Percentiles rank a stretch among this genome's conserved stretches.
phyloP scores from a whole-genome alignment of 2,888 invertebrate genomes.

The Nemapogon koenigi region DNA sequence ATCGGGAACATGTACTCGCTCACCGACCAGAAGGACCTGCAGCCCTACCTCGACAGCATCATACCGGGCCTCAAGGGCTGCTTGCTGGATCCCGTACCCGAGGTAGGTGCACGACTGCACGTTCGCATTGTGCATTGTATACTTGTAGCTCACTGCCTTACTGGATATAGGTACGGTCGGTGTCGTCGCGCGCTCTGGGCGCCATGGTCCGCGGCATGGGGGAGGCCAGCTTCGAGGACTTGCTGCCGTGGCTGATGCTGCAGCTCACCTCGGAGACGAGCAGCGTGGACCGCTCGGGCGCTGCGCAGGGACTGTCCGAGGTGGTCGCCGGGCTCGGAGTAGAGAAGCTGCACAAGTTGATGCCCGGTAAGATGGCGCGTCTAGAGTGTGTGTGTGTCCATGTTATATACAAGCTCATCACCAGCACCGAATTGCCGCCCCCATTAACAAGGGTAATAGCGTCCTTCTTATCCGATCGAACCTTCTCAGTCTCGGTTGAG shows the following conservation, averaged over 20 bases:
- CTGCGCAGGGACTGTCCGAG: conserved; percentile 96
- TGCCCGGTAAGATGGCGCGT: conserved; percentile 88
- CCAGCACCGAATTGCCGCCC: no score
- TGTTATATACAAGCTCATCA: no score
- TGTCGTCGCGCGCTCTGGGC: conserved; percentile 94
- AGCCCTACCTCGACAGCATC: conserved; percentile 94
- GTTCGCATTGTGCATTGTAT: conserved; percentile 94
- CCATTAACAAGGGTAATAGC: no score
- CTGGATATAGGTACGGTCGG: conserved; percentile 95
- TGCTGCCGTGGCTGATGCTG: conserved; percentile 98
- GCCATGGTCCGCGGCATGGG: conserved; percentile 99
- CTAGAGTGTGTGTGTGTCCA: no score
- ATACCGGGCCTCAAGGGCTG: conserved; percentile 97
- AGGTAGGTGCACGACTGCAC: no score
- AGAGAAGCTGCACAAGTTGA: conserved; percentile 92
- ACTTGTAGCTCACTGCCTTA: conserved; percentile 95
- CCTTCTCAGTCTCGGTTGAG: no score
- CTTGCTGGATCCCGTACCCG: conserved; percentile 96
- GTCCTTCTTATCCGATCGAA: no score
- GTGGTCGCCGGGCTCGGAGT: conserved; percentile 96
- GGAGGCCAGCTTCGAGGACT: conserved; percentile 93
- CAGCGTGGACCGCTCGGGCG: conserved; percentile 95
- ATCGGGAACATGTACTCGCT: conserved; percentile 99
- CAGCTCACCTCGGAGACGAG: conserved; percentile 94
- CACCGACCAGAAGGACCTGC: conserved; percentile 97